These are phyloP conservation scores for Speoplatyrhinus poulsoni DNA, from an alignment of 2,113 vertebrate genomes.

Conservation along the genomic window DNA sequence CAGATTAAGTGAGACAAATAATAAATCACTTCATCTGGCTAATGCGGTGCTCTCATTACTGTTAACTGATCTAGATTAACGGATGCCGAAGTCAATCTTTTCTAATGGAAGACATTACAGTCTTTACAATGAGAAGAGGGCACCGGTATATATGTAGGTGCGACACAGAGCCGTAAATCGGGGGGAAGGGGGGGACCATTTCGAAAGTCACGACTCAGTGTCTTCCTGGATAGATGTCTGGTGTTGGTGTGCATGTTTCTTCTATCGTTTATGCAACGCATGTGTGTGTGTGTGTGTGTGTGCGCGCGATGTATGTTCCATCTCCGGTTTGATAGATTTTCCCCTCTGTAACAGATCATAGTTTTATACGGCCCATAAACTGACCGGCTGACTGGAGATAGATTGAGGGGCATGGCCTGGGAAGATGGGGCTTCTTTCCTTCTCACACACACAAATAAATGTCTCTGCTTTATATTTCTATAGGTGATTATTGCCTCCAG, in stretches of 20 bases:
- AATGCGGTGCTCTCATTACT: too few relatives aligned
- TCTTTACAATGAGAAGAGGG: not conserved
- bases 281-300: not conserved
- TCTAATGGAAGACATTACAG: not conserved
- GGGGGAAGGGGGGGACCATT: not conserved
- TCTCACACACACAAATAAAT: not conserved
- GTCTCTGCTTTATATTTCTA: not conserved
- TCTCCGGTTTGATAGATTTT: constrained; percentile 1
- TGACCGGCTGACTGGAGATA: constrained; percentile 9
- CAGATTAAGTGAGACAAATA: too few relatives aligned
- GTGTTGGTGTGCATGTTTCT: not conserved
- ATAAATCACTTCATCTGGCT: too few relatives aligned
- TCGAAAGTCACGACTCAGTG: not conserved
- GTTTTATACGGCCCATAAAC: constrained; percentile 22
- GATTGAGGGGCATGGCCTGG: constrained; percentile 17
- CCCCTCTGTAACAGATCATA: constrained; percentile 13
- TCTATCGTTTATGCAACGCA: not conserved
- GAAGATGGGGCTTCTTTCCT: too few relatives aligned
- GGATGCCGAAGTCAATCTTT: not conserved
- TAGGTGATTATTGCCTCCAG: not conserved
- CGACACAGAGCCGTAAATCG: constrained; percentile 13
- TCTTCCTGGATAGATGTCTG: not conserved
- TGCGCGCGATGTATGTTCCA: not conserved
- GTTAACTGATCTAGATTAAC: not conserved
- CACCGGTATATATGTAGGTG: not conserved